A percentile compares a stretch with the other conserved stretches of the same genome.
phyloP scores from a whole-genome alignment of 2,888 invertebrate species.

The Balanococcus diminutus region DNA sequence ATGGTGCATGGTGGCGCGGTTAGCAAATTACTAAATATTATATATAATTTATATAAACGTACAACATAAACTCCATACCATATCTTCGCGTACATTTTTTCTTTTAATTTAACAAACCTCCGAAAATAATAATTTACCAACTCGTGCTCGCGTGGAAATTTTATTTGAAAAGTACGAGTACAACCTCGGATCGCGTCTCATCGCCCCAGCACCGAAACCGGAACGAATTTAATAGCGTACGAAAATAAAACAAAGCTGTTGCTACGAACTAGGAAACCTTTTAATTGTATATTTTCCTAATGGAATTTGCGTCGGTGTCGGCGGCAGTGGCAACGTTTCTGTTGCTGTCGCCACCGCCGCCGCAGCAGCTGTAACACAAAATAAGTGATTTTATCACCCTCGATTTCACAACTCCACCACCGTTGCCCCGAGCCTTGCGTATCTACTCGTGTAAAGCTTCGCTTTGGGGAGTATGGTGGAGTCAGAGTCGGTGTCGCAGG shows the following conservation, averaged over 20 bases:
- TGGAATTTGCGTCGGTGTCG: neutral
- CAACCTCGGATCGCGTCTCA: neutral
- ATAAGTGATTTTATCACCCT: conserved; percentile 7
- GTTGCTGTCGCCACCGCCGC: neutral
- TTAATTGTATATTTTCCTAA: conserved; percentile 25
- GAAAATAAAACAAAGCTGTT: conserved; percentile 15
- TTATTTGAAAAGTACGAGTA: neutral
- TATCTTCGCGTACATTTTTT: neutral
- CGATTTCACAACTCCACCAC: neutral
- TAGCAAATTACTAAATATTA: conserved; percentile 1
- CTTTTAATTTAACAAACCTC: neutral
- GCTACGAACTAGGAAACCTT: neutral
- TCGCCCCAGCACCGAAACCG: neutral
- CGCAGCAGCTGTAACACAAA: neutral
- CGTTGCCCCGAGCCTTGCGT: neutral
- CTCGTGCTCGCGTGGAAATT: neutral
- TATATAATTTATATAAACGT: neutral
- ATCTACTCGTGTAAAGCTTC: neutral
- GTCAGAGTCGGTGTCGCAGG: neutral
- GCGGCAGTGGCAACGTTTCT: neutral
- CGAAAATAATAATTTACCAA: conserved; percentile 1
- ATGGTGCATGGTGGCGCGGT: too few species aligned
- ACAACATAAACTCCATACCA: neutral
- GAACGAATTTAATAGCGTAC: neutral
- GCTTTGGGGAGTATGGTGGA: neutral